Conservation (phyloP, 2,888 invertebrate species). For the Coleophora deauratella region DNA sequence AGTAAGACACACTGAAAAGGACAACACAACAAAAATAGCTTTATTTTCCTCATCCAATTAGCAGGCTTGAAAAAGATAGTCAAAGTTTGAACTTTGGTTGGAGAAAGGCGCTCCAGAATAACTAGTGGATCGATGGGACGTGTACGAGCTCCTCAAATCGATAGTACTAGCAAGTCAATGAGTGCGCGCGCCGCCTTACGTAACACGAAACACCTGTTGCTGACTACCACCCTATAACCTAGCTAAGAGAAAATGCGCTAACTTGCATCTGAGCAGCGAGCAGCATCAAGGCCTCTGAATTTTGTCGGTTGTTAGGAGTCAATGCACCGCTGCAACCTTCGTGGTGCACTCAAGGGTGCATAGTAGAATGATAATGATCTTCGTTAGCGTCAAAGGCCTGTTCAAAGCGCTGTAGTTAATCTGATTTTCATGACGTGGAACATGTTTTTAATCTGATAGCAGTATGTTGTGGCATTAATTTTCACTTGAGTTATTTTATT, state of each 20-base stretch:
- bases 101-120: constrained; percentile 43
- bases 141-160: constrained; percentile 50
- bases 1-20: too few species aligned
- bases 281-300: constrained; percentile 23
- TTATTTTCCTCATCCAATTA: constrained; percentile 3
- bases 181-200: constrained; percentile 67
- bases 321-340: constrained; percentile 69
- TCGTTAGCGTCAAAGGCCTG: constrained; percentile 42
- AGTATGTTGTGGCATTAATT: too few species aligned
- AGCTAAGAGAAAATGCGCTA: constrained; percentile 26
- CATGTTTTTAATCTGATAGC: too few species aligned
- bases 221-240: constrained; percentile 61
- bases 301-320: constrained; percentile 51
- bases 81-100: constrained; percentile 31
- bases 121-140: constrained; percentile 45
- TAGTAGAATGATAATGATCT: constrained; percentile 67
- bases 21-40: too few species aligned
- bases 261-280: constrained; percentile 22
- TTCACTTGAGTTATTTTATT: too few species aligned
- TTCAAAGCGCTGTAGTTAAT: neutral
- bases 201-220: constrained; percentile 70
- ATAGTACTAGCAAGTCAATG: constrained; percentile 68
- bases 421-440: too few species aligned
- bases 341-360: constrained; percentile 70
- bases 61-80: constrained; percentile 24